Base-by-base conservation (phyloP, 92 coral and sea anemone genomes). In the Nematostella vectensis region DNA sequence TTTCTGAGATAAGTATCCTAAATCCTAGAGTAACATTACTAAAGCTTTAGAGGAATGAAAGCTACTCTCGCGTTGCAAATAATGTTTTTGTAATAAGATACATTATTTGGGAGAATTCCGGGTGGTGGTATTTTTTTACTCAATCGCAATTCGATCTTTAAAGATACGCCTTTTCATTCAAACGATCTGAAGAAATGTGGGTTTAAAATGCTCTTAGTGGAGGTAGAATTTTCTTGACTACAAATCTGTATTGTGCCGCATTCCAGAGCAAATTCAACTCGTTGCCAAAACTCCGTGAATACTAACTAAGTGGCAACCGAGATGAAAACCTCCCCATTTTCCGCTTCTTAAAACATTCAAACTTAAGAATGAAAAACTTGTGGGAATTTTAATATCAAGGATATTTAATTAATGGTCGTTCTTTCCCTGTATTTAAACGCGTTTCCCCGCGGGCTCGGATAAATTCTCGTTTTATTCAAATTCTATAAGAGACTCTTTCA, bases 141-240 rank as follows among this genome's bases (percentile, higher is more conserved):
- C n/a, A n/a, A n/a, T n/a, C n/a, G n/a, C n/a, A n/a, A n/a, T 66
- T 55, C 47, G 72, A 66, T 66, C 72, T 66, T 29, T 27, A 56
- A 56, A 59, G 72, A 66, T 53, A 66, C 22, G 55, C 45, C 63
- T 54, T 63, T 66, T 55, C 62, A 66, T 23, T n/a, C n/a, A n/a
- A n/a, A 27, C 44, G 72, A 29, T 28, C 72, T 42, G 53, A 29
- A 66, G 25, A 66, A 66, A 66, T 66, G 72, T 27, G 63, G 27
- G 54, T 66, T 66, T 18, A 30, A 55, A 55, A 53, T 63, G 55
- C 61, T 64, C 70, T 20, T 36, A 16, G 36, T 51, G 27, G 54
- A 54, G 27, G 70, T 8, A 54, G 3, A 63, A 4, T 48, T 16
- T 37, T 55, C 56, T n/a, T 45, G 62, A 63, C 42, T 55, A 66